A percentile compares a stretch with the other conserved stretches of the same genome.
Conservation (phyloP, 2,797 vertebrate genomes). For the Hozukius guyotensis region DNA sequence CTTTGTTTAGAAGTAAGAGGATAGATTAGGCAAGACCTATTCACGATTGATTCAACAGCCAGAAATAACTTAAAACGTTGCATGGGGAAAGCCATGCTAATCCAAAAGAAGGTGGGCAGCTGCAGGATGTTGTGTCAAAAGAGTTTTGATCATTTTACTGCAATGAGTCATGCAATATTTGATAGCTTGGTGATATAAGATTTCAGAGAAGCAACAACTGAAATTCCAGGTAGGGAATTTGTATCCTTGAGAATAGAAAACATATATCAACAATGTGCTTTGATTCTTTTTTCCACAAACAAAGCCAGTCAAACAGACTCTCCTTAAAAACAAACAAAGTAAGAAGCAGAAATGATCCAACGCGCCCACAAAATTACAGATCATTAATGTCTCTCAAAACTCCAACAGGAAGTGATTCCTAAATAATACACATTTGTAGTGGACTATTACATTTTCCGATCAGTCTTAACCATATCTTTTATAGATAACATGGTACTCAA, state of each 20-base stretch:
- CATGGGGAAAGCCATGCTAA: background rate
- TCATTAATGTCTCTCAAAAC: background rate
- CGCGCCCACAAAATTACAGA: background rate
- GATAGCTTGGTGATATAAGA: background rate
- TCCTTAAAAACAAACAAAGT: background rate
- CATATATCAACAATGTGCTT: background rate
- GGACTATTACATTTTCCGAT: background rate
- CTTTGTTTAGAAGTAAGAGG: conserved; percentile 40
- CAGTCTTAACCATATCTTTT: background rate
- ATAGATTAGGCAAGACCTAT: conserved; percentile 19
- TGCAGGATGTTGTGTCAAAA: background rate
- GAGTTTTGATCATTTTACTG: background rate
- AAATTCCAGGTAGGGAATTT: background rate
- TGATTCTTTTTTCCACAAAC: background rate
- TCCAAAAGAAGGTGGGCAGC: background rate
- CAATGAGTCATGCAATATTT: background rate
- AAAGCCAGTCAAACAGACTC: background rate
- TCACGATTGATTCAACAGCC: conserved; percentile 8
- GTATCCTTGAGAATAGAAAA: background rate
- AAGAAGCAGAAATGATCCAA: background rate
- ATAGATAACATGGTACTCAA: background rate
- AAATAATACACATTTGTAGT: background rate
- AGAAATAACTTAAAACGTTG: conserved; percentile 23
- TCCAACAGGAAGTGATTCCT: background rate
- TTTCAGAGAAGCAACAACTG: background rate